Conservation (phyloP, 2,888 invertebrate species). For the Oxyscelio sp. region DNA sequence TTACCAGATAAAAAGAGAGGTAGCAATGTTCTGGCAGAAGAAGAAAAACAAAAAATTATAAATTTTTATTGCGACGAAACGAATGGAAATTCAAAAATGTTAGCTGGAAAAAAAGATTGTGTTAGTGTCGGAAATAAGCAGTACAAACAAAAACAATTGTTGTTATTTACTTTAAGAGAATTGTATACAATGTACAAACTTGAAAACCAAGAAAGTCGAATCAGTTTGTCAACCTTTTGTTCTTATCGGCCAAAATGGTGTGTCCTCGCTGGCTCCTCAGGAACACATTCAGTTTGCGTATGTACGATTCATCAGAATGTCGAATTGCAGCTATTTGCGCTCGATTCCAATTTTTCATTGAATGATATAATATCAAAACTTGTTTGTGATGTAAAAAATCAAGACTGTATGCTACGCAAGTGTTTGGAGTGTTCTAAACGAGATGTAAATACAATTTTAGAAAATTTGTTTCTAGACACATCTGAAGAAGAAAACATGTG, state of each 20-base stretch:
- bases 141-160: conserved; percentile 25
- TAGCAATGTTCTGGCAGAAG: not conserved
- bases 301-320: conserved; percentile 17
- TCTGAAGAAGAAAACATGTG: too few relatives aligned
- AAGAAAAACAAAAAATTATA: conserved; percentile 12
- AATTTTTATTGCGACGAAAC: conserved; percentile 10
- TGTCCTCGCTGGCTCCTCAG: not conserved
- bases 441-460: too few relatives aligned
- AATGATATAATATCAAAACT: too few relatives aligned
- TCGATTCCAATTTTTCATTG: too few relatives aligned
- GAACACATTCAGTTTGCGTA: not conserved
- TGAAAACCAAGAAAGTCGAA: not conserved
- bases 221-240: conserved; percentile 1
- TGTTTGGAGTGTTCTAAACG: not conserved
- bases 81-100: conserved; percentile 18
- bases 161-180: not conserved
- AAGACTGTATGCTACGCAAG: too few relatives aligned
- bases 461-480: too few relatives aligned
- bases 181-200: not conserved
- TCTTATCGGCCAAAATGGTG: conserved; percentile 9
- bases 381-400: too few relatives aligned
- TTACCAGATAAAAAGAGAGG: not conserved
- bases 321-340: too few relatives aligned
- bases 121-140: not conserved
- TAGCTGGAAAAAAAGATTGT: conserved; percentile 19